Conservation (phyloP, 2,797 vertebrate species). For the Phoeniculus purpureus region DNA sequence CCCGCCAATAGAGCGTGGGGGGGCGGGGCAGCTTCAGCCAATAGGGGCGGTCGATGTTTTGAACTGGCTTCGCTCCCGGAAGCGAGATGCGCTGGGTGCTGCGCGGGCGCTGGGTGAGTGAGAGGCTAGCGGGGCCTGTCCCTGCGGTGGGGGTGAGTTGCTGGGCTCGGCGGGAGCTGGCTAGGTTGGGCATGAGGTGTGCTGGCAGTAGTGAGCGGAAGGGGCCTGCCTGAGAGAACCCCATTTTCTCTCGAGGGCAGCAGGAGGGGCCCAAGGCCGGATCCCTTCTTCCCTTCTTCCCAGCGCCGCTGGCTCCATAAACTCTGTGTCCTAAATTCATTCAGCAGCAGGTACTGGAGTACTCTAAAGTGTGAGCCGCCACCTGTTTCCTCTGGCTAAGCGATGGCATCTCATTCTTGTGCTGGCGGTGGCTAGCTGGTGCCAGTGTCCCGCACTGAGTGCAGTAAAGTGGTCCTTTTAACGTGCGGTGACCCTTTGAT, state of each 20-base stretch:
- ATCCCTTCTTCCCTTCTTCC: no score
- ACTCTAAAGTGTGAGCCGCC: fast-evolving
- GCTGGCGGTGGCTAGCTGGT: neutral
- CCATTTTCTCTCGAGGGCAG: no score
- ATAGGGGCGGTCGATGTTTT: neutral
- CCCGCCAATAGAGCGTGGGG: neutral
- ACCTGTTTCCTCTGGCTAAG: fast-evolving
- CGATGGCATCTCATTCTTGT: fast-evolving
- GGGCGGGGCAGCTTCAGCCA: neutral
- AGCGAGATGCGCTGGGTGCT: fast-evolving
- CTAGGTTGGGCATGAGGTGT: no score
- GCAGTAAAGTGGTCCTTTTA: neutral
- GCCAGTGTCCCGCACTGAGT: fast-evolving
- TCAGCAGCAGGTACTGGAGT: fast-evolving
- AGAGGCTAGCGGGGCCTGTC: no score
- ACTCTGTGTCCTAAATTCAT: fast-evolving
- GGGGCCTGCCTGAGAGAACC: no score
- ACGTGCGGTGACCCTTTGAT: neutral
- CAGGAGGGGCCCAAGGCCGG: no score
- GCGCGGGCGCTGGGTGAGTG: neutral
- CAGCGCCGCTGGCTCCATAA: no score
- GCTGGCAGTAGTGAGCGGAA: no score
- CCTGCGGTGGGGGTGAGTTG: no score
- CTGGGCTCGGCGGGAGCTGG: no score
- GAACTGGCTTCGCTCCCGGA: neutral